phyloP scores from a whole-genome alignment of 2,888 invertebrate species.

The Chydorus sphaericus region DNA sequence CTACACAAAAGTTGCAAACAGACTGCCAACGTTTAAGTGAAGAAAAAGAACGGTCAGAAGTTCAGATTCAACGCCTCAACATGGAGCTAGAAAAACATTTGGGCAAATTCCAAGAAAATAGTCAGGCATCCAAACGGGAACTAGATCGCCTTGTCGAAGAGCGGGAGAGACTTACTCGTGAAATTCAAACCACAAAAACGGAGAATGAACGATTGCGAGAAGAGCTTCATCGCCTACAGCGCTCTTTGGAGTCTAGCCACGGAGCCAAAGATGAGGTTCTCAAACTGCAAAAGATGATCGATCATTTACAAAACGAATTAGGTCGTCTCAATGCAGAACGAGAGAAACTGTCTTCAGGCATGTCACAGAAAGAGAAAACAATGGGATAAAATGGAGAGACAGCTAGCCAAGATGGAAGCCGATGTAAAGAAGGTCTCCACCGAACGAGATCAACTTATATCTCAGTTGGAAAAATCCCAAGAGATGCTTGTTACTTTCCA shows the following conservation, averaged over 20 bases:
- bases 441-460: slow-evolving; percentile 72
- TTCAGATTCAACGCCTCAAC: slow-evolving; percentile 20
- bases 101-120: slow-evolving; percentile 5
- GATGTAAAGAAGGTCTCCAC: slow-evolving; percentile 72
- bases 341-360: slow-evolving; percentile 58
- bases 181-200: neutral
- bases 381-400: slow-evolving; percentile 67
- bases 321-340: slow-evolving; percentile 53
- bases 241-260: neutral
- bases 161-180: neutral
- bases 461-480: slow-evolving; percentile 80
- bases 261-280: slow-evolving; percentile 51
- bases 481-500: slow-evolving; percentile 88
- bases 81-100: slow-evolving; percentile 30
- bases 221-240: slow-evolving; percentile 17
- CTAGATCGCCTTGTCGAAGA: slow-evolving; percentile 36
- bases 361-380: slow-evolving; percentile 65
- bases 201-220: slow-evolving; percentile 20
- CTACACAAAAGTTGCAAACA: slow-evolving; percentile 17
- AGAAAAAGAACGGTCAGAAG: slow-evolving; percentile 17
- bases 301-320: slow-evolving; percentile 48
- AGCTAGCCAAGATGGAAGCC: slow-evolving; percentile 66
- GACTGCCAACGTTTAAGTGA: slow-evolving; percentile 12
- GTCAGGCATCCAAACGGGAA: slow-evolving; percentile 37
- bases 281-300: slow-evolving; percentile 30